phyloP scores from a whole-genome alignment of 2,888 invertebrate species.

The Cancer borealis region DNA sequence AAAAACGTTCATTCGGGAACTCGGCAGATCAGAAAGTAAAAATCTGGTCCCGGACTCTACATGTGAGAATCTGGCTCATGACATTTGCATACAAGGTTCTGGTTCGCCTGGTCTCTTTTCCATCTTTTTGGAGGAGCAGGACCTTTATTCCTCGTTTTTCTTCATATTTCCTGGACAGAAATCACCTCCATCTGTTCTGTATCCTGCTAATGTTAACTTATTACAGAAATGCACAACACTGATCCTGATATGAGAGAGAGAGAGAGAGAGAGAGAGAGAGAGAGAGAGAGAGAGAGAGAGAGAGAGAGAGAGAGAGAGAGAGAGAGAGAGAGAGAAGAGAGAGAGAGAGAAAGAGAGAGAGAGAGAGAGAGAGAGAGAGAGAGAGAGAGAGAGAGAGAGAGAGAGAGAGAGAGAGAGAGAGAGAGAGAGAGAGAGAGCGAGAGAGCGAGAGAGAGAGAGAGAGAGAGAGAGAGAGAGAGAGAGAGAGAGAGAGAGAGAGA shows the following conservation, averaged over 20 bases:
- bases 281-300: background rate
- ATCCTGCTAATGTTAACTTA: background rate
- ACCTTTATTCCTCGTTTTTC: background rate
- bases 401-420: too few species aligned
- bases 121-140: background rate
- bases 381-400: background rate
- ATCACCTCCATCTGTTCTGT: background rate
- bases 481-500: too few species aligned
- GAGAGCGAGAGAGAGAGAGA: background rate
- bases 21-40: background rate
- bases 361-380: too few species aligned
- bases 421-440: background rate
- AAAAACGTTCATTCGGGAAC: background rate
- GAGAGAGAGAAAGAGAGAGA: too few species aligned
- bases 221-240: background rate
- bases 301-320: background rate
- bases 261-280: too few species aligned
- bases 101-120: background rate
- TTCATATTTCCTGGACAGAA: background rate
- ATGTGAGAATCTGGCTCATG: background rate
- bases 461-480: too few species aligned
- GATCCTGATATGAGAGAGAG: background rate
- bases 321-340: too few species aligned
- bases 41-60: background rate
- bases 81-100: conserved; percentile 27